Conservation (phyloP, 2,888 invertebrate genomes). For the Hydriomena furcata region DNA sequence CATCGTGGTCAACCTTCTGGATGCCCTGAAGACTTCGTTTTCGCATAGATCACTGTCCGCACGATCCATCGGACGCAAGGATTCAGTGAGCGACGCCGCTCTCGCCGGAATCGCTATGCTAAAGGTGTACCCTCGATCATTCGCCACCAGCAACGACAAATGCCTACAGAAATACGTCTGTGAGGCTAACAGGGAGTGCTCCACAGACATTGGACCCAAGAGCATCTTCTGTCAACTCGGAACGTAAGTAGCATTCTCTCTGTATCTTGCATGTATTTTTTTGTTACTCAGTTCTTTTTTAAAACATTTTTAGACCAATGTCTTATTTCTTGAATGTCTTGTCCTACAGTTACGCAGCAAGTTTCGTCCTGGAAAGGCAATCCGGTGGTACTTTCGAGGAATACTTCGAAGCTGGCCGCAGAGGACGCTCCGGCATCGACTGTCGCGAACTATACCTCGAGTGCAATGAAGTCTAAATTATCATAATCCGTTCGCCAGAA, state of each 20-base stretch:
- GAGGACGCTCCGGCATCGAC: conserved; percentile 93
- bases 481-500: conserved; percentile 39
- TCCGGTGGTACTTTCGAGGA: conserved; percentile 89
- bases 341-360: conserved; percentile 90
- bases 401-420: conserved; percentile 92
- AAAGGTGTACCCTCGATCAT: conserved; percentile 93
- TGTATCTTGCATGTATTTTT: not conserved
- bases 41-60: conserved; percentile 94
- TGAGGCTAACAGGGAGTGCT: conserved; percentile 94
- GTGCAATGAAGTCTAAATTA: conserved; percentile 92
- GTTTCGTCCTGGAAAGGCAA: conserved; percentile 91
- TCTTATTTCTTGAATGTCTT: conserved; percentile 18
- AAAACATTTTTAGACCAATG: not conserved
- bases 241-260: conserved; percentile 88
- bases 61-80: conserved; percentile 92
- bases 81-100: conserved; percentile 95
- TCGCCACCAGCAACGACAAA: conserved; percentile 89
- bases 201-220: conserved; percentile 90
- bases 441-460: conserved; percentile 93
- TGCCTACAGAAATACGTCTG: conserved; percentile 95
- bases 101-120: conserved; percentile 94
- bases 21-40: conserved; percentile 96
- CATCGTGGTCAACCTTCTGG: conserved; percentile 95
- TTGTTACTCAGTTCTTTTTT: not conserved
- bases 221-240: conserved; percentile 96